Evolutionary conservation across 2,113 vertebrate genomes (phyloP), one percentile per base, ranked within the genome.

Genomic region (Malurus melanocephalus): DNA sequence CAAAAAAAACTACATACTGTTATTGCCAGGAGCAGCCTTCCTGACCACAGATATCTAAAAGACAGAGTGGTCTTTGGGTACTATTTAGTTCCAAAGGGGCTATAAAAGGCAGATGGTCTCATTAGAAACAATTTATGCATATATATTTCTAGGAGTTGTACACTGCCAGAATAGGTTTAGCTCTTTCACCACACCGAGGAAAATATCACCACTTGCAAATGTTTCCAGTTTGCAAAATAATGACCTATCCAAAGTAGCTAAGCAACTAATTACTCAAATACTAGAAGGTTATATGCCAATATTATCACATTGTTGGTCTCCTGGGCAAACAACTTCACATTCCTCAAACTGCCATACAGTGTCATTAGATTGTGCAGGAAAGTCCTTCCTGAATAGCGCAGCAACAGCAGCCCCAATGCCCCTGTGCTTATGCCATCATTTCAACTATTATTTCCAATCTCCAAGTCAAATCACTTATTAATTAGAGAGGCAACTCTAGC

Each of bases 71-170:
- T 97, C 97, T 97, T 97, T 95, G 96, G 97, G 93, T 97, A 97
- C 96, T 96, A 95, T 96, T 96, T 97, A 93, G 96, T 96, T 98
- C 96, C 97, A 98, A 97, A 97, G 96, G 97, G 97, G 96, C 97
- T 96, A 97, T 98, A 97, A 98, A 98, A 97, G 97, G 97, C 97
- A 98, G 97, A 98, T 98, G 97, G 97, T 97, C 97, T 98, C 97
- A 97, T 98, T 98, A 98, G 97, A 97, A 98, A 97, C 97, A 98
- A 98, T 98, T 98, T 98, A 98, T 98, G 97, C 97, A 97, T 98
- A 98, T 97, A 97, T 98, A 97, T 98, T 97, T 97, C 97, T 96
- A 97, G 97, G 97, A 97, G 97, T 97, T 97, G 96, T 97, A 96
- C 94, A 92, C 96, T 97, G 97, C 96, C 85, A 95, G 96, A 95